Base-by-base conservation (phyloP, 2,888 invertebrate genomes). In the Drosophila yooni region DNA sequence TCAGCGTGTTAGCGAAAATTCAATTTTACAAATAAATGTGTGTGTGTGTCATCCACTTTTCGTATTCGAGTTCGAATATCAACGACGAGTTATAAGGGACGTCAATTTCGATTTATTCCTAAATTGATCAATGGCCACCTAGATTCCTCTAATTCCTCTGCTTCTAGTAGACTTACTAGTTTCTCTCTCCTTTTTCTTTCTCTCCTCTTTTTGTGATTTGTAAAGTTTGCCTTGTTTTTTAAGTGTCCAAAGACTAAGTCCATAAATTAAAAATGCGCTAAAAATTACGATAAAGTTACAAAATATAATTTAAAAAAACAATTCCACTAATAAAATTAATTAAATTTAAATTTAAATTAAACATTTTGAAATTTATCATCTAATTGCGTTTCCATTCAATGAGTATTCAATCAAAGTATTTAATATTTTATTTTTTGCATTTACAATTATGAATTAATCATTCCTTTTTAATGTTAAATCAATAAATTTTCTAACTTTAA, bases 1-100 rank as follows among this genome's bases (percentile, higher is more conserved):
- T 88, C 88, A 88, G 83, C 89, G 73, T 82, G 90, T 88, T 90
- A 84, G 77, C 73, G 74, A 80, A 90, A 82, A 84, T 82, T 79
- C 40, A 46, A 50, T 59, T 46, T 43, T 57, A 63, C 43, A 52
- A 21, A 48, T n/a, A 51, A 15, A 18, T 27, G 13, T 36, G 25
- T 61, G 8, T 13, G 18, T 29, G 21, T 29, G 31, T 48, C 29
- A 58, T n/a, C 15, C 40, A 31, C 43, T 25, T 5, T 43, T 48
- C 27, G 46, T 21, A 46, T 15, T 46, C 0, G 13, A 46, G 21
- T 8, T 43, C 21, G 21, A 29, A 38, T 18, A 21, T 18, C 21
- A 31, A 13, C 36, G 27, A 3, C 36, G 27, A 56, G n/a, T 56
- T 38, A 29, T 13, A 56, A 38, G 38, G n/a, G 27, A 38, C 38